Conservation (phyloP, 2,797 vertebrate species). For the Manis javanica region DNA sequence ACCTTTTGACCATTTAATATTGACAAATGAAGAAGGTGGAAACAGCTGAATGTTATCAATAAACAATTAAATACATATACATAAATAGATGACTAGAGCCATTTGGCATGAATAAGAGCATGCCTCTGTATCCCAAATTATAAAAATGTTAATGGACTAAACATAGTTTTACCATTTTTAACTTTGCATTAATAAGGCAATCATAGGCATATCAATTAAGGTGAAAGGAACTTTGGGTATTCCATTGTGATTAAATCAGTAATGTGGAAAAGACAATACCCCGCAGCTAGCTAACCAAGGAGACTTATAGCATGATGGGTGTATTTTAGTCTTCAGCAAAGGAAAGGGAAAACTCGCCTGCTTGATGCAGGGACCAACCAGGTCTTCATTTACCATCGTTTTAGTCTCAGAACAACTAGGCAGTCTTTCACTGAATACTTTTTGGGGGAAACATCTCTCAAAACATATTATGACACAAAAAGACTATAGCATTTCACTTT, state of each 20-base stretch:
- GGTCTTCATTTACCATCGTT: neutral
- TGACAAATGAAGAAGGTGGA: neutral
- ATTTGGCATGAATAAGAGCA: neutral
- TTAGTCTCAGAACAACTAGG: neutral
- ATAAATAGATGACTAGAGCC: neutral
- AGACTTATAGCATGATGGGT: neutral
- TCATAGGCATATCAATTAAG: neutral
- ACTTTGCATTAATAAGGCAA: neutral
- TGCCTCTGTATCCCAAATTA: neutral
- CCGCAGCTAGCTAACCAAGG: neutral
- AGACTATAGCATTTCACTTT: neutral
- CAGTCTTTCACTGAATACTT: neutral
- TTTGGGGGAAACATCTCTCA: neutral
- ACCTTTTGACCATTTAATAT: neutral
- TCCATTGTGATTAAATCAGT: neutral
- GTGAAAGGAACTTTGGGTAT: neutral
- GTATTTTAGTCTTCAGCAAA: neutral
- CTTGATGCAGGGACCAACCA: neutral
- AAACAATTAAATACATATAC: neutral
- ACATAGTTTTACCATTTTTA: neutral
- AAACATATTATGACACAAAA: neutral
- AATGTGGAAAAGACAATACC: neutral
- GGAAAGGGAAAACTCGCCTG: neutral
- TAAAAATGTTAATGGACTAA: neutral
- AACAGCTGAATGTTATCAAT: neutral